These are phyloP conservation scores for Procapra przewalskii DNA, from an alignment of 2,113 vertebrate genomes.

Conservation along the genomic window DNA sequence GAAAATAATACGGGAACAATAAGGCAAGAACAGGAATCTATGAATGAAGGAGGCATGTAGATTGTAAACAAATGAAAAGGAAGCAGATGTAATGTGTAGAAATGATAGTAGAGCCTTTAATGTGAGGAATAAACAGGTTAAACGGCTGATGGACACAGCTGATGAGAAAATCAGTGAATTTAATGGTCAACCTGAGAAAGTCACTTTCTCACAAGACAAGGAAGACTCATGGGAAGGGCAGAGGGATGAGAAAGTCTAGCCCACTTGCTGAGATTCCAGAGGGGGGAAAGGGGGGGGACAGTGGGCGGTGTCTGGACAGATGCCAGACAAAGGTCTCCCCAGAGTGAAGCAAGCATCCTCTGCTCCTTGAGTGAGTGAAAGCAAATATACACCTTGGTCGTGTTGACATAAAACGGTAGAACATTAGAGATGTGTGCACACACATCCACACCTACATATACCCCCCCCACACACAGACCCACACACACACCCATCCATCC, in stretches of 20 bases:
- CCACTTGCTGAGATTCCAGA: not conserved
- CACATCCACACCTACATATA: not conserved
- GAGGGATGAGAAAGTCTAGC: not conserved
- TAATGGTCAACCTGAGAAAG: not conserved
- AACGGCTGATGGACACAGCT: not conserved
- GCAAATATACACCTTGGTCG: fast-evolving
- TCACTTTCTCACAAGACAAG: not conserved
- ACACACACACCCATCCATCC: no score
- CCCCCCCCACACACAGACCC: not conserved
- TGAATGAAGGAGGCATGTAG: no score
- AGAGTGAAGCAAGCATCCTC: not conserved
- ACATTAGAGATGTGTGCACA: not conserved
- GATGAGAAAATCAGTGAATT: not conserved
- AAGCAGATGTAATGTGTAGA: not conserved
- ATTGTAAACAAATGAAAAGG: not conserved
- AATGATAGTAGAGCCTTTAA: not conserved
- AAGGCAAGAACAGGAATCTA: not conserved
- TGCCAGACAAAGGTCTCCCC: fast-evolving
- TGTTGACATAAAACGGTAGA: not conserved
- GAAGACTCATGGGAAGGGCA: no score
- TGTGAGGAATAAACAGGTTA: not conserved
- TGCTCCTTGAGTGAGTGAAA: not conserved
- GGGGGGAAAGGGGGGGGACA: fast-evolving
- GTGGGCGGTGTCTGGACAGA: not conserved
- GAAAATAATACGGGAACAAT: not conserved